These are phyloP conservation scores for Cyaniris semiargus DNA, from an alignment of 2,888 invertebrate species.

Conservation along the genomic window DNA sequence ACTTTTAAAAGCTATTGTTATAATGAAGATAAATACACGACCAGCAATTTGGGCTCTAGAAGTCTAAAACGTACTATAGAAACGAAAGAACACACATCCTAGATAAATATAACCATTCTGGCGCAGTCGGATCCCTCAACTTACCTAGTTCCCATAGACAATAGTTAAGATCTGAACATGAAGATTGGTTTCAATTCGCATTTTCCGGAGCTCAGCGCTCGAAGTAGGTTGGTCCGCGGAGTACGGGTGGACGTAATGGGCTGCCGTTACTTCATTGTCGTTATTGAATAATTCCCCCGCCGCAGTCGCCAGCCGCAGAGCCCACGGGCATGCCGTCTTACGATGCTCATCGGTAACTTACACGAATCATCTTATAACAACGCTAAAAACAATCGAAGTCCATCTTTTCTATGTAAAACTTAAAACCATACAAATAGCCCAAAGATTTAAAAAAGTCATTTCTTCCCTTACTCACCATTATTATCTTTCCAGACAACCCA, in stretches of 20 bases:
- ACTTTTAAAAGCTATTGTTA: no score
- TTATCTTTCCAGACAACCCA: conserved; percentile 84
- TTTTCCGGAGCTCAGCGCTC: conserved; percentile 77
- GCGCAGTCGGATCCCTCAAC: not conserved
- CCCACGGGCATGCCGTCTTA: conserved; percentile 43
- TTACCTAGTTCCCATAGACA: conserved; percentile 7
- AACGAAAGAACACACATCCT: no score
- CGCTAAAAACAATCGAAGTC: no score
- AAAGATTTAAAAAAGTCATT: not conserved
- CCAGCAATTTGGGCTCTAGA: no score
- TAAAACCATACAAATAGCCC: not conserved
- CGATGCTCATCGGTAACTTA: conserved; percentile 43
- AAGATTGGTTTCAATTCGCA: conserved; percentile 78
- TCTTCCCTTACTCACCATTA: not conserved
- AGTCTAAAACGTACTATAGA: no score
- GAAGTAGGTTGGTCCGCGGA: conserved; percentile 71
- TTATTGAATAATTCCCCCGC: conserved; percentile 76
- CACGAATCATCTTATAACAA: not conserved
- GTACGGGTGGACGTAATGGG: conserved; percentile 68
- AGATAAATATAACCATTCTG: not conserved
- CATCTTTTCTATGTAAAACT: not conserved
- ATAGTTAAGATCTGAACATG: conserved; percentile 43
- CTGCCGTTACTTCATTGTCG: conserved; percentile 75
- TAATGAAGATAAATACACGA: no score
- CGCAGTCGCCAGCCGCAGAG: conserved; percentile 52